A percentile compares a stretch with the other conserved stretches of the same genome.
Conservation (phyloP, 2,797 vertebrate species). For the Eidolon dupreanum region DNA sequence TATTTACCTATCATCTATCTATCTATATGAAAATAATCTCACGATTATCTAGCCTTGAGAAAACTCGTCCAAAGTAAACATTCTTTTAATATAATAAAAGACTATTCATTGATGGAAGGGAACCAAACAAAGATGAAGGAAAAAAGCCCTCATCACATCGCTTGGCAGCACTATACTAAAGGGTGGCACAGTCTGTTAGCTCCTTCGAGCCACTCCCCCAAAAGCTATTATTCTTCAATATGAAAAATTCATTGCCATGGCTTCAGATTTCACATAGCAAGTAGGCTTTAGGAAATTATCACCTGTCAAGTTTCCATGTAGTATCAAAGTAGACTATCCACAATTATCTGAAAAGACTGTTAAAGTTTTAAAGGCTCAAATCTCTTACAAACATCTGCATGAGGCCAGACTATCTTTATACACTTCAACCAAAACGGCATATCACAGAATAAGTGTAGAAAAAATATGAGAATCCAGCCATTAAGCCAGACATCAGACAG, state of each 20-base stretch:
- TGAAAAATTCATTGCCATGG: neutral
- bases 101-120: neutral
- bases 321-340: neutral
- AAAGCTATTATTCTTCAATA: neutral
- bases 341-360: neutral
- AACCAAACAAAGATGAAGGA: neutral
- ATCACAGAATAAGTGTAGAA: neutral
- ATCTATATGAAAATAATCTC: neutral
- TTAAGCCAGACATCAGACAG: neutral
- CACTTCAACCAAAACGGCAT: neutral
- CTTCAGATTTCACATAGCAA: neutral
- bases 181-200: neutral
- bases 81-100: neutral
- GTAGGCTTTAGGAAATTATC: neutral
- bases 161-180: neutral
- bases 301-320: neutral
- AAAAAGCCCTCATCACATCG: neutral
- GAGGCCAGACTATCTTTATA: neutral
- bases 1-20: neutral
- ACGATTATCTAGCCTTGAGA: neutral
- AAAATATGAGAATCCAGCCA: neutral
- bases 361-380: neutral
- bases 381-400: neutral
- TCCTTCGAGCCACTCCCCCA: neutral
- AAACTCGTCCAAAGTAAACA: neutral